These are phyloP conservation scores for Syrrhaptes paradoxus DNA, from an alignment of 2,113 vertebrate species.

Conservation along the genomic window DNA sequence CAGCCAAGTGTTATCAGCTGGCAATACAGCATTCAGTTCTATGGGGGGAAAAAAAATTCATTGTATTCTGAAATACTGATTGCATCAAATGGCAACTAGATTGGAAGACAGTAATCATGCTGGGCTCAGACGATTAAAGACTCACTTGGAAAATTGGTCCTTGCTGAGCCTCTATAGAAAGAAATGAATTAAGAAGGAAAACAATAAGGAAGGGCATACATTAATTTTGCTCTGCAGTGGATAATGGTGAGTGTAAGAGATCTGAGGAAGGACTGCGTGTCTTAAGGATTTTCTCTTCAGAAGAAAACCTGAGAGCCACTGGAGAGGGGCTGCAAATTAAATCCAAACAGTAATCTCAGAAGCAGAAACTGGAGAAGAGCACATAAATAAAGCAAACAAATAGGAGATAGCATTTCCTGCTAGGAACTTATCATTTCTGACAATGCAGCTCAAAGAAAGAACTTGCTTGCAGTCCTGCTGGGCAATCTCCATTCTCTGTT, in stretches of 20 bases:
- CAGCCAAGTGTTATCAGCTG: not conserved
- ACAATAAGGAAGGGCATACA: slow-evolving; percentile 27
- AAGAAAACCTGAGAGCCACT: not conserved
- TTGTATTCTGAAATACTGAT: slow-evolving; percentile 13
- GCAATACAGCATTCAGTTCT: not conserved
- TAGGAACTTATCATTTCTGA: not conserved
- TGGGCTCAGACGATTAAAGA: slow-evolving; percentile 51
- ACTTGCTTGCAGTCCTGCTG: not conserved
- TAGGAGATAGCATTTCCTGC: not conserved
- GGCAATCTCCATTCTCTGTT: not conserved
- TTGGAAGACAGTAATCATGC: not conserved
- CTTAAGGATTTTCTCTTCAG: slow-evolving; percentile 10
- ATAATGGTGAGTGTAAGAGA: slow-evolving; percentile 4
- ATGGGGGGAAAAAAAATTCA: fast-evolving
- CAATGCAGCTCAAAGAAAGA: not conserved
- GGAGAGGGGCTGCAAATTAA: not conserved
- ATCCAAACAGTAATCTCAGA: not conserved
- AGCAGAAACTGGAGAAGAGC: not conserved
- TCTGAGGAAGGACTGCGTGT: not conserved
- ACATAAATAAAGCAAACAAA: slow-evolving; percentile 38
- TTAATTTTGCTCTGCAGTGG: slow-evolving; percentile 30
- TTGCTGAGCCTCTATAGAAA: slow-evolving; percentile 36
- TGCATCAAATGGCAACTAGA: slow-evolving; percentile 52
- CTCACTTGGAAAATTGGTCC: slow-evolving; percentile 39
- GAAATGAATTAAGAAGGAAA: slow-evolving; percentile 55